Evolutionary conservation across 2,797 vertebrate species (phyloP).

Genomic region (Chelon auratus): DNA sequence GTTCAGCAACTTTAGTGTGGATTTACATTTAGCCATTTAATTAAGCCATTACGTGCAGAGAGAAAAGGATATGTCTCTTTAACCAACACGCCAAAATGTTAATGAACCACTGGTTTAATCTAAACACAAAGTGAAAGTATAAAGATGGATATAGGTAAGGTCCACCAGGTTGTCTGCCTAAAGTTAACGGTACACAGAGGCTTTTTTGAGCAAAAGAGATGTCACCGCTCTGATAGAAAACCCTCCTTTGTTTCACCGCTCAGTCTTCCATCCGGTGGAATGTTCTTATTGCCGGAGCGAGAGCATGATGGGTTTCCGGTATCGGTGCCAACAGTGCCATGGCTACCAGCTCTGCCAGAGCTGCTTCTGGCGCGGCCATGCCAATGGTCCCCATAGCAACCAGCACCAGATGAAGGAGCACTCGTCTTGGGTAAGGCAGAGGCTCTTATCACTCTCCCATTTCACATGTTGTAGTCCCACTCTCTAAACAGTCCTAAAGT

Average conservation of each 20-base stretch:
- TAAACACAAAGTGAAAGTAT: no score
- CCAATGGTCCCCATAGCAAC: conserved; percentile 96
- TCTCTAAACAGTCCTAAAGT: conserved; percentile 30
- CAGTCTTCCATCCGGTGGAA: conserved; percentile 99
- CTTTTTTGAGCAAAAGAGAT: background rate
- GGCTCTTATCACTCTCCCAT: conserved; percentile 15
- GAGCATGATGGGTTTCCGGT: conserved; percentile 99
- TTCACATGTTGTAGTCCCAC: conserved; percentile 5
- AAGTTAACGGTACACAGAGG: background rate
- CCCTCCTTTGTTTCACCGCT: background rate
- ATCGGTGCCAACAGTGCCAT: conserved; percentile 99
- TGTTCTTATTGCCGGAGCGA: conserved; percentile 97
- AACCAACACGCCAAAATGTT: background rate
- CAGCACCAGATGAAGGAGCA: conserved; percentile 99
- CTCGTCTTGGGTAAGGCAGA: conserved; percentile 93
- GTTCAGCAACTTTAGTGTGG: no score
- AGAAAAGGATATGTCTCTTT: background rate
- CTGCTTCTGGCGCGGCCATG: conserved; percentile 98
- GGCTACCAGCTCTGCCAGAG: conserved; percentile 98
- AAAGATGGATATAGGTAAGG: no score
- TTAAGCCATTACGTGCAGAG: background rate
- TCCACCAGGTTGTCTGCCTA: background rate
- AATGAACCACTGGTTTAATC: background rate
- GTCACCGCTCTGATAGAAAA: background rate
- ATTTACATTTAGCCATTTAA: background rate